These are phyloP conservation scores for Scolopax mira DNA, from an alignment of 2,113 vertebrate species.

Conservation along the genomic window DNA sequence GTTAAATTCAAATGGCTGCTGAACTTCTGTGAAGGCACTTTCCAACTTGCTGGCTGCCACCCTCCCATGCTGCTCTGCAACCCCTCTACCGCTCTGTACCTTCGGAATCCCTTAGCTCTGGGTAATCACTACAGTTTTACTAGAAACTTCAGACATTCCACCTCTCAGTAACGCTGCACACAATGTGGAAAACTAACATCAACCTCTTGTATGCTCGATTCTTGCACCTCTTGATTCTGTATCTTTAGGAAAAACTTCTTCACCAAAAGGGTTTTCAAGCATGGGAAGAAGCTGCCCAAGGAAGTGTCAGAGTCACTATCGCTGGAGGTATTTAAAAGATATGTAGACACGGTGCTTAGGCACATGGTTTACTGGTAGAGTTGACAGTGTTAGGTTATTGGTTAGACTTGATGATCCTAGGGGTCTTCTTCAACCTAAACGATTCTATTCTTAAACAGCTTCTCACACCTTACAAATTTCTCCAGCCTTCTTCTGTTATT, in stretches of 20 bases:
- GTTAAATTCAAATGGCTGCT: not conserved
- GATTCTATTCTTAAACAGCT: not conserved
- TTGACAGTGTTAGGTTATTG: not conserved
- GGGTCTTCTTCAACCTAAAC: not conserved
- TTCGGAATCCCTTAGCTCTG: not conserved
- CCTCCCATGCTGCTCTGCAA: not conserved
- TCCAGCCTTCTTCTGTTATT: not conserved
- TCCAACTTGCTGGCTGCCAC: not conserved
- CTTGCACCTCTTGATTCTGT: not conserved
- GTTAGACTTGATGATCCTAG: not conserved
- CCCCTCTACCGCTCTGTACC: not conserved
- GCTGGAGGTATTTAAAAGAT: not conserved
- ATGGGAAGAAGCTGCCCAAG: not conserved
- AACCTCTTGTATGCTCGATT: not conserved
- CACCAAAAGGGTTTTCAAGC: not conserved
- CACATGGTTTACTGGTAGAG: not conserved
- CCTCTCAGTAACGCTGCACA: not conserved
- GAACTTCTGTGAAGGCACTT: not conserved
- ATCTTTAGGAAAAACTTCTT: not conserved
- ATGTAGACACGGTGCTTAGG: accelerated
- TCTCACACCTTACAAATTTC: not conserved
- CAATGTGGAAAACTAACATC: not conserved
- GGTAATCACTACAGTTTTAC: not conserved
- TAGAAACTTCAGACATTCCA: not conserved
- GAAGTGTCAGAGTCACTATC: not conserved